These are phyloP conservation scores for Chlamydotis undulata DNA, from an alignment of 2,113 vertebrate genomes.

Conservation along the genomic window DNA sequence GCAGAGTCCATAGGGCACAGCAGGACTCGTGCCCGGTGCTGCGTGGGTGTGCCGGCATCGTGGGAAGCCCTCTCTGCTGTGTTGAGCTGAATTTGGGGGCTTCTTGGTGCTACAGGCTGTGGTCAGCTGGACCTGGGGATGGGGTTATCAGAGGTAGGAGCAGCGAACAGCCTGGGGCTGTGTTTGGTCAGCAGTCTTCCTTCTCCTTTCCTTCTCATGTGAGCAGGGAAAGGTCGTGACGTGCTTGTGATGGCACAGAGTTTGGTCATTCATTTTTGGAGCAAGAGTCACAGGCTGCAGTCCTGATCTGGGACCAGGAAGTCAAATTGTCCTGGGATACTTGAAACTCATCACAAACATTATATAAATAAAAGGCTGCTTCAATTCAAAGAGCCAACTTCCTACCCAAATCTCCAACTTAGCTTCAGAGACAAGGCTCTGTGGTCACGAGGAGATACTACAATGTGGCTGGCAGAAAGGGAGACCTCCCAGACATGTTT, in stretches of 20 bases:
- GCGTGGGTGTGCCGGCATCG: accelerated
- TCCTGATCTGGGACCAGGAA: neutral
- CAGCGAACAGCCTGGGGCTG: neutral
- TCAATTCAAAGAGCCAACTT: neutral
- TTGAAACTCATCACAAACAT: neutral
- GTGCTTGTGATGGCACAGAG: neutral
- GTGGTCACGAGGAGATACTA: neutral
- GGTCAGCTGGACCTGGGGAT: neutral
- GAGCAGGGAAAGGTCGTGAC: accelerated
- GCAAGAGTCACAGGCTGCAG: neutral
- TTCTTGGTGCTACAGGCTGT: neutral
- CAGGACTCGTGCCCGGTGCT: accelerated
- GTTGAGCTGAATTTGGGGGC: neutral
- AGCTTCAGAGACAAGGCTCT: neutral
- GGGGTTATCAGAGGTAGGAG: neutral
- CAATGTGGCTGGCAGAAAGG: accelerated
- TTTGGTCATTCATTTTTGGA: neutral
- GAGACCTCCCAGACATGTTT: accelerated
- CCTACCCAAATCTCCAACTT: neutral
- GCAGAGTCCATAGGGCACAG: neutral
- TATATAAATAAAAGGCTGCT: neutral
- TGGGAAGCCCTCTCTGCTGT: neutral
- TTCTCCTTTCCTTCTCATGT: neutral
- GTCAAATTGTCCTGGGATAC: neutral
- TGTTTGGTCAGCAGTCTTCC: neutral